Percentiles rank a stretch among this genome's conserved stretches.
phyloP scores from a whole-genome alignment of 2,888 invertebrate genomes.

The Drosophila subquinaria region DNA sequence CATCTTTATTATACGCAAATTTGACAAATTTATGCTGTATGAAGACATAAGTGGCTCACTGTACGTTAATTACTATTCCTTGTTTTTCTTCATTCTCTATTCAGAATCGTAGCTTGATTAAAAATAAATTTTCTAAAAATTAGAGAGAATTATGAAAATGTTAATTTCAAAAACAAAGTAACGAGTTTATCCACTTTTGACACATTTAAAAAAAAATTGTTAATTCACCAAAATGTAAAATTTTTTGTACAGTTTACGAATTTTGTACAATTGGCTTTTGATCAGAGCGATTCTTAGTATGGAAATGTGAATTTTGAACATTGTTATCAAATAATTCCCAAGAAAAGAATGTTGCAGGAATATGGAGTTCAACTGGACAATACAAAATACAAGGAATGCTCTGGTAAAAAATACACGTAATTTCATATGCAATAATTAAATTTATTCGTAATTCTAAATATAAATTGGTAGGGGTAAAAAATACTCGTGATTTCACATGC shows the following conservation, averaged over 20 bases:
- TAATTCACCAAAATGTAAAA: background rate
- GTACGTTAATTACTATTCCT: no score
- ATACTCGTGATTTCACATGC: background rate
- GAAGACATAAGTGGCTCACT: no score
- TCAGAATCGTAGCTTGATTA: no score
- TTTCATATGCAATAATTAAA: background rate
- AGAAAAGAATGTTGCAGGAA: constrained; percentile 2
- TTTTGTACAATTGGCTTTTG: no score
- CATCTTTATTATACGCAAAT: no score
- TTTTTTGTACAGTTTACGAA: background rate
- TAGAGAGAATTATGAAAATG: no score
- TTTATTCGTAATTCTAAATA: background rate
- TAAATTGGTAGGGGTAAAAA: background rate
- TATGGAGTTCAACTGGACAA: background rate
- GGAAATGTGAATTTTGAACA: background rate
- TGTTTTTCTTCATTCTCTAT: no score
- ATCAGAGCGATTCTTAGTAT: background rate
- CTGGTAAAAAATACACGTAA: constrained; percentile 6
- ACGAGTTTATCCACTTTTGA: background rate
- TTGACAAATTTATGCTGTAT: no score
- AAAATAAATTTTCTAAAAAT: no score
- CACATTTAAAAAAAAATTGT: background rate
- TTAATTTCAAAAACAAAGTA: background rate
- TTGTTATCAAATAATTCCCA: background rate
- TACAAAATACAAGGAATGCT: background rate